Evolutionary conservation across 1,140 invertebrate species (phyloP).

Genomic region (Battus philenor): DNA sequence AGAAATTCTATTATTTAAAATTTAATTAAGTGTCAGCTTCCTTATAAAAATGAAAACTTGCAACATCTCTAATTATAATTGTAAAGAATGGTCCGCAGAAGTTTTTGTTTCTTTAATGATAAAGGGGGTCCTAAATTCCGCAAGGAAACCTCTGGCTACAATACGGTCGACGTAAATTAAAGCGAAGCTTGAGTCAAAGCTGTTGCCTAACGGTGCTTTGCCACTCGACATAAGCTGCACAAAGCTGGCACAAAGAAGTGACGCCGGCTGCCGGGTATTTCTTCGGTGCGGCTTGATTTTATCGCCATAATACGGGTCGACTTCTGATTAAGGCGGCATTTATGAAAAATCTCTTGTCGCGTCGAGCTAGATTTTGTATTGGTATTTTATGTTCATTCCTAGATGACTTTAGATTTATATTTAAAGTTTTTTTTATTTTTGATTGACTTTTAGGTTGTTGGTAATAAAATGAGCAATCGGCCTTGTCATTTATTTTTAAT

Average conservation of each 20-base stretch:
- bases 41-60: too few relatives aligned
- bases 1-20: too few relatives aligned
- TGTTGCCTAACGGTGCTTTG: slow-evolving; percentile 1
- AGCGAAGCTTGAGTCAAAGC: slow-evolving; percentile 9
- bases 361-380: too few relatives aligned
- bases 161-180: slow-evolving; percentile 11
- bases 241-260: slow-evolving; percentile 9
- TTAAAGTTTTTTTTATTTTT: too few relatives aligned
- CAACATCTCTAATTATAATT: neutral
- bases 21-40: too few relatives aligned
- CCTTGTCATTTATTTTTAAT: too few relatives aligned
- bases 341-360: too few relatives aligned
- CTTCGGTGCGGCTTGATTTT: slow-evolving; percentile 7
- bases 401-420: too few relatives aligned
- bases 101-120: slow-evolving; percentile 1
- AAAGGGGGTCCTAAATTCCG: slow-evolving; percentile 1
- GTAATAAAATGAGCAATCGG: too few relatives aligned
- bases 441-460: too few relatives aligned
- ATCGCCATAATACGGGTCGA: slow-evolving; percentile 6
- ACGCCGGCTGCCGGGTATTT: neutral
- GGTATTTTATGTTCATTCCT: too few relatives aligned
- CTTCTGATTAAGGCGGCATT: slow-evolving; percentile 3
- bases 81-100: neutral
- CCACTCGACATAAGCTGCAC: slow-evolving; percentile 11
- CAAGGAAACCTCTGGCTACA: slow-evolving; percentile 7